Base-by-base conservation (phyloP, 2,797 vertebrate species). In the Malurus splendens region DNA sequence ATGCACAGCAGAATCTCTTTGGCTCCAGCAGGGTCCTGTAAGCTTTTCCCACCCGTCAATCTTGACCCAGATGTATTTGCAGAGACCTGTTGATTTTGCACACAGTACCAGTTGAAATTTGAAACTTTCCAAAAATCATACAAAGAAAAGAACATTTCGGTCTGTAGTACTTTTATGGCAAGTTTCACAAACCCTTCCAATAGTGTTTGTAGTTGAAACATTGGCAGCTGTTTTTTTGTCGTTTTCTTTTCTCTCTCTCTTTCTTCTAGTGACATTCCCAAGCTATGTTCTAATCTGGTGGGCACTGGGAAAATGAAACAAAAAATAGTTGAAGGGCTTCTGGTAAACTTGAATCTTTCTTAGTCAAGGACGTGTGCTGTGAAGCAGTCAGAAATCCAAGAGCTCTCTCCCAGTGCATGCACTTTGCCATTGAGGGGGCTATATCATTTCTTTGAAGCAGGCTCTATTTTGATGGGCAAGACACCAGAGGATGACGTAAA, bases 391-490 rank as follows among this genome's bases (percentile, higher is more conserved):
- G 78, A 90, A 94, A 89, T 68, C 86, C 90, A 89, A 90, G 56
- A 87, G 85, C 78, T 90, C 86, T 94, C 92, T 96, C 90, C 51
- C 89, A 94, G 92, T 73, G 18, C 51, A 64, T 92, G 90, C 94
- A 92, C 87, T 96, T 93, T 94, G 95, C 94, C 92, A 86, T 93
- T 3, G 7, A 94, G 89, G 82, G 93, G 91, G 60, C 90, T 87
- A 62, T 95, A 90, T 94, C 15, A 92, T 79, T 94, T 93, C 96
- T 97, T 96, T 96, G 95, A 97, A 96, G 94, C 88, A 92, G 95
- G 70, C 92, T 92, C 45, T 97, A 82, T 97, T 96, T 95, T 96
- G 92, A 94, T 95, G 90, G 96, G 96, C 96, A 95, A 81, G 81
- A 65, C 83, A 96, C 96, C 96, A 97, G 93, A 94, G 76, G 83